phyloP scores from a whole-genome alignment of 2,888 invertebrate genomes.

The Amiota communis region DNA sequence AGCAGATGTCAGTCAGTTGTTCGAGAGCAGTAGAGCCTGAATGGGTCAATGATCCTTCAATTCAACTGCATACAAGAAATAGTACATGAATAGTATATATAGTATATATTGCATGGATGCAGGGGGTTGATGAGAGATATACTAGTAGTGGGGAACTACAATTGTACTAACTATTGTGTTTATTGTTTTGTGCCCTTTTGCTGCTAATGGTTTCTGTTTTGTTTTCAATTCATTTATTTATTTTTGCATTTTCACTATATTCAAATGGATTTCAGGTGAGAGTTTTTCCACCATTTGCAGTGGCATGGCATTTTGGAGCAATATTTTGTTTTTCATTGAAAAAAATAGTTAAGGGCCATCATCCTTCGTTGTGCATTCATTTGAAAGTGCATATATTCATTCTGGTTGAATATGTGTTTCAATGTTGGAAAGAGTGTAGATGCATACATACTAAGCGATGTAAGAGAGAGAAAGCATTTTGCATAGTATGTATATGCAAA shows the following conservation, averaged over 20 bases:
- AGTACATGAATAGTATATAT: too few relatives aligned
- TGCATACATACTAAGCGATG: too few relatives aligned
- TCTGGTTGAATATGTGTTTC: too few relatives aligned
- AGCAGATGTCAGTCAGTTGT: slow-evolving; percentile 56
- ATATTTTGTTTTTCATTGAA: background rate
- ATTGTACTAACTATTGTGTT: slow-evolving; percentile 35
- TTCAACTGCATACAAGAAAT: too few relatives aligned
- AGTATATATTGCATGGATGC: background rate
- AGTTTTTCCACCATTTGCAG: background rate
- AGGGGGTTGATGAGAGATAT: background rate
- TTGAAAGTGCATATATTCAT: slow-evolving; percentile 7
- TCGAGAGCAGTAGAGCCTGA: background rate
- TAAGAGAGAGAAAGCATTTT: too few relatives aligned
- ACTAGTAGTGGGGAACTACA: too few relatives aligned
- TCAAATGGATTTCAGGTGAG: background rate
- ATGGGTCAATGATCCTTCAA: slow-evolving; percentile 53
- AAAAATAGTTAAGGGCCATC: background rate
- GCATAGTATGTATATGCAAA: too few relatives aligned
- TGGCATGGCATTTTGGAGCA: background rate
- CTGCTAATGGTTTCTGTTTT: slow-evolving; percentile 17
- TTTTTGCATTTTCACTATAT: background rate
- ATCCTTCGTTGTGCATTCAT: slow-evolving; percentile 10
- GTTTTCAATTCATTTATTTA: slow-evolving; percentile 16
- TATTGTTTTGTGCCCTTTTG: slow-evolving; percentile 10
- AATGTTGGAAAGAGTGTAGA: too few relatives aligned